phyloP scores from a whole-genome alignment of 2,888 invertebrate genomes.

The Lithosia quadra region DNA sequence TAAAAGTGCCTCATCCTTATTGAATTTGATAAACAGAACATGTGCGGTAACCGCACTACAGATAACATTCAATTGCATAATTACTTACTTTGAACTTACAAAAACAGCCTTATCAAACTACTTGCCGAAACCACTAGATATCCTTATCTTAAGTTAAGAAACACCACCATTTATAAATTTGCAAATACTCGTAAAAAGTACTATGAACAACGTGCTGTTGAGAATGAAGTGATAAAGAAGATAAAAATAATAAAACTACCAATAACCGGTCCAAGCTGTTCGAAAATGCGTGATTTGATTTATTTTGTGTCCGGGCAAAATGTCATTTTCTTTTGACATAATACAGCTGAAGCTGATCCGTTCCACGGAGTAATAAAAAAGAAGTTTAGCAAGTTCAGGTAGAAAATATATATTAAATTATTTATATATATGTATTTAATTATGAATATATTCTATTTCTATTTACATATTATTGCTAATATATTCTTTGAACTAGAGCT shows the following conservation, averaged over 20 bases:
- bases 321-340: slow-evolving; percentile 2
- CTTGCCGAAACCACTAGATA: slow-evolving; percentile 30
- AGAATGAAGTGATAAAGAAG: slow-evolving; percentile 26
- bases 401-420: too few relatives aligned
- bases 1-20: background rate
- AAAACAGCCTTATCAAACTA: slow-evolving; percentile 50
- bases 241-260: slow-evolving; percentile 39
- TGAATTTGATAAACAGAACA: slow-evolving; percentile 28
- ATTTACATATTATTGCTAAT: too few relatives aligned
- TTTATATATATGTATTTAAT: too few relatives aligned
- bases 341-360: slow-evolving; percentile 3
- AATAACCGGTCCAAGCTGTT: slow-evolving; percentile 40
- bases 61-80: slow-evolving; percentile 55
- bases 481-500: too few relatives aligned
- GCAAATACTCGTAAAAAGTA: slow-evolving; percentile 19
- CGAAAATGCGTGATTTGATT: slow-evolving; percentile 6
- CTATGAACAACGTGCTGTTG: slow-evolving; percentile 16
- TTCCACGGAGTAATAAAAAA: background rate
- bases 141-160: slow-evolving; percentile 37
- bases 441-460: too few relatives aligned
- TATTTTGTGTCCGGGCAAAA: slow-evolving; percentile 3
- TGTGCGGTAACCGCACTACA: slow-evolving; percentile 30
- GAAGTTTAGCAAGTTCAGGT: background rate
- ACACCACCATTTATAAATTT: slow-evolving; percentile 23
- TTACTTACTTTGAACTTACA: slow-evolving; percentile 60